Evolutionary conservation across 1,140 invertebrate species (phyloP), one percentile per base, ranked within the genome.

Genomic region (Acromyrmex heyeri): DNA sequence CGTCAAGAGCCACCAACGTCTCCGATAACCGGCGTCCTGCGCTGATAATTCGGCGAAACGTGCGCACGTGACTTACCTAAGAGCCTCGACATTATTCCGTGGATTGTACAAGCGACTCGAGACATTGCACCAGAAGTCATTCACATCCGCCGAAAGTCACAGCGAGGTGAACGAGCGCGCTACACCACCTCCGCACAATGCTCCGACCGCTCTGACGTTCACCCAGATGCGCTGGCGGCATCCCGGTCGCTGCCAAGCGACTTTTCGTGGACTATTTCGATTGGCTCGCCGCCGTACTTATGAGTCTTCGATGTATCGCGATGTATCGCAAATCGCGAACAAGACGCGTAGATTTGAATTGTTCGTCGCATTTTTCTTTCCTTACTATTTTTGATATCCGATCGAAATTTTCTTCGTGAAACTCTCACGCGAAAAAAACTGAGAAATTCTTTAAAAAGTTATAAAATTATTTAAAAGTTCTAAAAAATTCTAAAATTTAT

Each of bases 191-290:
- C 90, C 90, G 91, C 86, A 89, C 91, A 91, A 91, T 92, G 88
- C 86, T 87, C n/a, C 86, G 90, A 89, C 53, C 69, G 61, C 38
- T 34, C 73, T 65, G 62, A 65, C 30, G 27, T 53, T 79, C n/a
- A 12, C 44, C 77, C 18, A 21, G 64, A 53, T 82, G 12, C 55
- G 38, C 48, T 79, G 65, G 34, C 57, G 44, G 78, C 62, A 59
- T 61, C 50, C 24, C 79, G 48, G 30, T 69, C 64, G 62, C 89
- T 64, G 81, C 88, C 83, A 93, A 27, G 88, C 64, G 78, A 88
- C 83, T 93, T 94, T 27, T 95, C 94, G 94, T 95, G 94, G 93
- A 94, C 70, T 87, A 21, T 88, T 86, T 53, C 86, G 76, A 95
- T 95, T 95, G 92, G 94, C 93, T 88, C 91, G 89, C 90, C 89